Conservation (phyloP, 1,140 invertebrate species). For the Papilio polytes region DNA sequence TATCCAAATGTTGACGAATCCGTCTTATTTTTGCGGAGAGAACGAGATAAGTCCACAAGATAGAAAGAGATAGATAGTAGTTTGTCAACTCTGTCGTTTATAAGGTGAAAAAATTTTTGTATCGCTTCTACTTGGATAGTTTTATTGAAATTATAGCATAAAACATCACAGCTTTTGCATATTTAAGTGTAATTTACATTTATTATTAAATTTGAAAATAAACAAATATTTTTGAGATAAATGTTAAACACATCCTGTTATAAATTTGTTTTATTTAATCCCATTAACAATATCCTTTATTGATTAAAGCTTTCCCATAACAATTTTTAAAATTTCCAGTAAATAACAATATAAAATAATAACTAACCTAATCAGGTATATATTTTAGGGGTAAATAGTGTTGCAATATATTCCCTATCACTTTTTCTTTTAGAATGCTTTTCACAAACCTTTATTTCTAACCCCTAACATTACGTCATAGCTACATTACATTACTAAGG, state of each 20-base stretch:
- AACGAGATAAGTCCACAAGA: too few species aligned
- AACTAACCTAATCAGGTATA: neutral
- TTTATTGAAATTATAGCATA: neutral
- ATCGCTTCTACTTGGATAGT: too few species aligned
- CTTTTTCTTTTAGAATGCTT: neutral
- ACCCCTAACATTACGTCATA: too few species aligned
- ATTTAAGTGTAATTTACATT: neutral
- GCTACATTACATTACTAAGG: too few species aligned
- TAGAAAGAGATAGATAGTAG: too few species aligned
- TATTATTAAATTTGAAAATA: conserved; percentile 27
- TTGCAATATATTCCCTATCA: neutral
- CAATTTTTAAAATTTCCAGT: neutral
- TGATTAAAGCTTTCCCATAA: conserved; percentile 13
- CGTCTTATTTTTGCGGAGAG: too few species aligned
- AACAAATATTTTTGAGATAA: conserved; percentile 52
- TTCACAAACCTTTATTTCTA: neutral
- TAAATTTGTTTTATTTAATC: conserved; percentile 32
- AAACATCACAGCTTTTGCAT: conserved; percentile 5
- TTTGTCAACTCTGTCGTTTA: too few species aligned
- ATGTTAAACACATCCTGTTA: conserved; percentile 43
- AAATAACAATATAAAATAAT: neutral
- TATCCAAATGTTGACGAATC: too few species aligned
- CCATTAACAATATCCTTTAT: neutral
- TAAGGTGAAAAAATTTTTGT: too few species aligned
- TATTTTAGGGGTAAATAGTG: neutral